A percentile compares a stretch with the other conserved stretches of the same genome.
Evolutionary conservation across 2,888 invertebrate genomes (phyloP).

Genomic region (Hedya salicella): DNA sequence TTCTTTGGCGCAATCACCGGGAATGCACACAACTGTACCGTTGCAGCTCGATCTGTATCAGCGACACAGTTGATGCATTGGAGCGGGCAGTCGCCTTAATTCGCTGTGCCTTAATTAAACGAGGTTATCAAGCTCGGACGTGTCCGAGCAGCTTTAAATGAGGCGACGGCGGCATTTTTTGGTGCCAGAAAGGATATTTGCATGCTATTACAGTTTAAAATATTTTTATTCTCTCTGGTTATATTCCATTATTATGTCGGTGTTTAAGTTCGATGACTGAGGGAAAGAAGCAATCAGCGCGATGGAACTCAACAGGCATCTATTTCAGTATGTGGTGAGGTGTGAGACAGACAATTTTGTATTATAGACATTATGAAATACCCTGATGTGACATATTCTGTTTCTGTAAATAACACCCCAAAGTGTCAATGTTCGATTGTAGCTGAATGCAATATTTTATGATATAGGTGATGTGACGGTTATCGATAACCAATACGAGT

Average conservation of each 20-base stretch:
- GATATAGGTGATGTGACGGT: too few relatives aligned
- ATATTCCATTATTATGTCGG: neutral
- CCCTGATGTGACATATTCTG: too few relatives aligned
- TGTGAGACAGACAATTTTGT: too few relatives aligned
- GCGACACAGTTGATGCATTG: slow-evolving; percentile 63
- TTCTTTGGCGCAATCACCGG: slow-evolving; percentile 67
- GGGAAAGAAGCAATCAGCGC: neutral
- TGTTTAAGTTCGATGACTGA: neutral
- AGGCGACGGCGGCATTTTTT: slow-evolving; percentile 30
- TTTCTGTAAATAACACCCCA: too few relatives aligned
- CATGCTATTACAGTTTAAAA: slow-evolving; percentile 22
- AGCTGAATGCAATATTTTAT: too few relatives aligned
- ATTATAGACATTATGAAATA: too few relatives aligned
- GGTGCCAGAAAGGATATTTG: slow-evolving; percentile 17
- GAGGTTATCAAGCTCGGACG: slow-evolving; percentile 38
- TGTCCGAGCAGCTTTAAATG: slow-evolving; percentile 23
- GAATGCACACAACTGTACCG: slow-evolving; percentile 70
- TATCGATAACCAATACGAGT: too few relatives aligned
- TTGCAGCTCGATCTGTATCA: slow-evolving; percentile 68
- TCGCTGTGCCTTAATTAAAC: slow-evolving; percentile 37
- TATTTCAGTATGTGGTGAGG: too few relatives aligned
- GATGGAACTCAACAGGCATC: neutral
- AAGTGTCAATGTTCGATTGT: too few relatives aligned
- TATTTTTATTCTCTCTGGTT: slow-evolving; percentile 1
- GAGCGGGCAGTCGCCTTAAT: slow-evolving; percentile 43